phyloP scores from a whole-genome alignment of 1,140 invertebrate genomes.

The Tetramorium simillimum region DNA sequence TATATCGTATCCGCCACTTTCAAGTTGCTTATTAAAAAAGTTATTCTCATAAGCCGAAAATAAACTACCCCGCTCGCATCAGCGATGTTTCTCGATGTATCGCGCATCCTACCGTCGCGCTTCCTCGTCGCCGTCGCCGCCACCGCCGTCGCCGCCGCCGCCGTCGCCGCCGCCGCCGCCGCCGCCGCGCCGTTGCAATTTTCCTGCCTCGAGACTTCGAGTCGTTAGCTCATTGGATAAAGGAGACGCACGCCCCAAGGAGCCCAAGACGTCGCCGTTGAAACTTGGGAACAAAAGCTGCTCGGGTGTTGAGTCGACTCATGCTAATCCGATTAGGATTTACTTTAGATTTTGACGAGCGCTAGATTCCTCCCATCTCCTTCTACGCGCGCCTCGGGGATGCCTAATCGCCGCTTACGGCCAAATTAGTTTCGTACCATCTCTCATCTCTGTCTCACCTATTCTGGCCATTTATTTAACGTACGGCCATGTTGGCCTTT shows the following conservation, averaged over 20 bases:
- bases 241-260: conserved; percentile 47
- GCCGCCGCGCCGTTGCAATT: conserved; percentile 10
- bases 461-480: conserved; percentile 40
- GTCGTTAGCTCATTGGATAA: conserved; percentile 53
- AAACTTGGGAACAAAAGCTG: conserved; percentile 59
- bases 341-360: conserved; percentile 70
- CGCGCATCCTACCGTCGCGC: neutral
- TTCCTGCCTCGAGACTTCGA: conserved; percentile 23
- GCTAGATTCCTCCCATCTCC: neutral
- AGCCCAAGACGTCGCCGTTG: conserved; percentile 45
- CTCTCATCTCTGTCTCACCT: conserved; percentile 17
- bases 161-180: neutral
- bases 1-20: neutral
- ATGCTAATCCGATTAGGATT: conserved; percentile 73
- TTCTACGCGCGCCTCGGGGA: neutral
- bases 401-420: conserved; percentile 67
- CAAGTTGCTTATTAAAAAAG: conserved; percentile 24
- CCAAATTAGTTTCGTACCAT: conserved; percentile 67
- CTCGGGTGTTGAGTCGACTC: conserved; percentile 33
- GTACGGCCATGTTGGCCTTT: neutral
- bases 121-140: neutral
- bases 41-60: conserved; percentile 9
- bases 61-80: neutral
- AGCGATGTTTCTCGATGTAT: neutral
- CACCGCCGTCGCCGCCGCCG: neutral